Evolutionary conservation across 2,888 invertebrate genomes (phyloP).

Genomic region (Chironomus riparius): DNA sequence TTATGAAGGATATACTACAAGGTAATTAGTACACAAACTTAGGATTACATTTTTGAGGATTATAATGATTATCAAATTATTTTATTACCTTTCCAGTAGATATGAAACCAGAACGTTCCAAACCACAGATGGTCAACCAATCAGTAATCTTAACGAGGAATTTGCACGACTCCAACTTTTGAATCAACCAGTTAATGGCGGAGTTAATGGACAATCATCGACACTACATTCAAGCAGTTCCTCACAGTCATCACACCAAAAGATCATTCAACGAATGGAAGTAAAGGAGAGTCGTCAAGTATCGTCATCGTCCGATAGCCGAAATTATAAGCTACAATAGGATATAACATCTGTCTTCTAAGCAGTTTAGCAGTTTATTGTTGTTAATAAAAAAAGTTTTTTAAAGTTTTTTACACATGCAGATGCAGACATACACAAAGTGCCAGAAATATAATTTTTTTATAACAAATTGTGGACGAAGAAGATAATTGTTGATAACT

Average conservation of each 20-base stretch:
- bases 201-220: constrained; percentile 1
- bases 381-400: not conserved
- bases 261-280: constrained; percentile 18
- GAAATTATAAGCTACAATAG: constrained; percentile 40
- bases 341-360: not conserved
- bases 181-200: not conserved
- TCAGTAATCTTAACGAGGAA: constrained; percentile 37
- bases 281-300: constrained; percentile 18
- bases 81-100: constrained; percentile 32
- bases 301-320: not conserved
- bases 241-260: constrained; percentile 24
- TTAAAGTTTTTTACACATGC: no score
- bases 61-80: not conserved
- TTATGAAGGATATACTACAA: constrained; percentile 58
- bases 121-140: constrained; percentile 33
- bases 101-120: constrained; percentile 43
- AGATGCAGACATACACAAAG: constrained; percentile 9
- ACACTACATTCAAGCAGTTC: constrained; percentile 22
- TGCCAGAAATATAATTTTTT: constrained; percentile 17
- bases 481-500: not conserved
- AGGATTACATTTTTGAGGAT: not conserved
- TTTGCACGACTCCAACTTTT: constrained; percentile 40
- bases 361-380: not conserved
- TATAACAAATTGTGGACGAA: not conserved
- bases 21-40: constrained; percentile 41